Base-by-base conservation (phyloP, 2,113 vertebrate species). In the Actenoides lindsayi region DNA sequence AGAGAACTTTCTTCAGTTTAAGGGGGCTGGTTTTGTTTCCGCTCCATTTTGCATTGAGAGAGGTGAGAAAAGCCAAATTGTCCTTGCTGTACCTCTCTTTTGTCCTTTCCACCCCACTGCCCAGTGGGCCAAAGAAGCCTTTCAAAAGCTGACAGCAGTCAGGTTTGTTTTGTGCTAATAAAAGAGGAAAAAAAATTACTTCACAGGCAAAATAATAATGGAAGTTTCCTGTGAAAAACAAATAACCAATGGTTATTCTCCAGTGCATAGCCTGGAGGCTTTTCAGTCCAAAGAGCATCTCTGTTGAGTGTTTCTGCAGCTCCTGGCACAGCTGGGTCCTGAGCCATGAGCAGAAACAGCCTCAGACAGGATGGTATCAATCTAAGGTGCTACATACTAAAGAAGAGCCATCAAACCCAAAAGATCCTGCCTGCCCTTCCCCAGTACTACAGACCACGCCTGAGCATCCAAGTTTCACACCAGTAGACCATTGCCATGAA, bases 391-490 rank as follows among this genome's bases (percentile, higher is more conserved):
- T 39, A 10, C 0, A 1, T 13, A 16, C 20, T 9, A 13, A 50
- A 64, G 30, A 53, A 56, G 28, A 79, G 48, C 33, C 0, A 0
- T 3, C 4, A 5, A n/a, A 54, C 11, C 33, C 1, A 2, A 75
- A 20, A 13, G 5, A 12, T 11, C 20, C 51, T 44, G 25, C 8
- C 10, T 48, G 30, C 20, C 42, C 9, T 30, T 84, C 20, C 65
- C 19, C 54, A 73, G 48, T 74, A 67, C 20, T 2, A 2, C 64
- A 65, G n/a, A 9, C 53, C 75, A 88, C 57, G n/a, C 54, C 25
- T 53, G 42, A 33, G 14, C 50, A 77, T 46, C 8, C 31, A 20
- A 19, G 21, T 31, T 60, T 63, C 90, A 70, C 56, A 33, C 27
- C 39, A 46, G 23, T 65, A n/a, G 37, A 63, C 46, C 42, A 77